phyloP scores from a whole-genome alignment of 2,113 vertebrate species.

The Dicrurus megarhynchus region DNA sequence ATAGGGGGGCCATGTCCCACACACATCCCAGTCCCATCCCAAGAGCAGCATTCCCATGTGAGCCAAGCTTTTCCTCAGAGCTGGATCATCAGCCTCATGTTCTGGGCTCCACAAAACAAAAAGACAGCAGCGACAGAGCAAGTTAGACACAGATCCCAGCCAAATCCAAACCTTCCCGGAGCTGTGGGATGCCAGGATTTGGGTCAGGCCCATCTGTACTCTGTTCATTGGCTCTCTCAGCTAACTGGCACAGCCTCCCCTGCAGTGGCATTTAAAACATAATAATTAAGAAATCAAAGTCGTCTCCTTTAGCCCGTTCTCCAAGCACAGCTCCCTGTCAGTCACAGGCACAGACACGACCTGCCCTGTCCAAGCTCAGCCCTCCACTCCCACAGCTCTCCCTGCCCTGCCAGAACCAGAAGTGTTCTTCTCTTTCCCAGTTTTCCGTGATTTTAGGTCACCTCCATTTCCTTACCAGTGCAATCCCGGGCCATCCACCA shows the following conservation, averaged over 20 bases:
- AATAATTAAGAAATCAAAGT: neutral
- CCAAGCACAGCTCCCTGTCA: neutral
- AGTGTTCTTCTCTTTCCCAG: rapidly evolving
- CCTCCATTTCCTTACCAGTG: neutral
- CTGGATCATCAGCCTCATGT: neutral
- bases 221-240: neutral
- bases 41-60: rapidly evolving
- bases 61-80: neutral
- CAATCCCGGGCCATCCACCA: neutral
- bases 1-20: rapidly evolving
- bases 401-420: neutral
- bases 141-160: neutral
- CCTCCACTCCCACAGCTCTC: neutral
- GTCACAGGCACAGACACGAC: neutral
- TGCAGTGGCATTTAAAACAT: neutral
- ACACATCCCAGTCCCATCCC: neutral
- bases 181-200: neutral
- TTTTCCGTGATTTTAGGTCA: neutral
- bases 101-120: neutral
- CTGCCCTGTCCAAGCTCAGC: neutral
- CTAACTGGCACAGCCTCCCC: neutral
- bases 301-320: neutral
- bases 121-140: neutral
- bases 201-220: neutral
- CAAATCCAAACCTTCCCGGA: neutral